Evolutionary conservation across 2,113 vertebrate genomes (phyloP).

Genomic region (Nanorana parkeri): DNA sequence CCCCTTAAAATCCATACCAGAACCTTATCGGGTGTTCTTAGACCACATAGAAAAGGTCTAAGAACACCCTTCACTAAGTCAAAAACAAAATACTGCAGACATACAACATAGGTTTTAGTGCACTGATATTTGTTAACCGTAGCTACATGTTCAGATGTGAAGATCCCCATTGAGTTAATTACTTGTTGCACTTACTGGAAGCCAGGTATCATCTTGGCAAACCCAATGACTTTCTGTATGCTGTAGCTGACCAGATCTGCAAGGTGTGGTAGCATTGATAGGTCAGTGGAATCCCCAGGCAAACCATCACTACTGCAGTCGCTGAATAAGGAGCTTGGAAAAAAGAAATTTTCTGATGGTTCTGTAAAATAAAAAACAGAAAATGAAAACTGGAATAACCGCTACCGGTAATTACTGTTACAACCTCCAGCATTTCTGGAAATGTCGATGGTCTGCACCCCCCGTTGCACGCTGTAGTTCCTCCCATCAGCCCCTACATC

Average conservation of each 20-base stretch:
- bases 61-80: no score
- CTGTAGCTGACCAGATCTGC: conserved; percentile 97
- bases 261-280: conserved; percentile 94
- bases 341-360: conserved; percentile 74
- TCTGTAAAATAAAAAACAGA: conserved; percentile 67
- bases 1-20: no score
- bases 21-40: no score
- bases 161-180: no score
- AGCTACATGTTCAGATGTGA: no score
- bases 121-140: no score
- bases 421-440: not conserved
- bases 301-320: conserved; percentile 73
- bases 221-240: conserved; percentile 96
- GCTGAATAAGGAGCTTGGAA: conserved; percentile 78
- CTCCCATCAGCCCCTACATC: no score
- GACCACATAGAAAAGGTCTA: no score
- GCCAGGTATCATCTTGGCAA: conserved; percentile 97
- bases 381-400: not conserved
- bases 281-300: conserved; percentile 67
- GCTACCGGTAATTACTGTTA: not conserved
- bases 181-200: conserved; percentile 81
- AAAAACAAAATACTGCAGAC: no score
- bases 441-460: no score
- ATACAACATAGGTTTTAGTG: no score
- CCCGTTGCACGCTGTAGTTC: no score